phyloP scores from a whole-genome alignment of 2,113 vertebrate genomes.

The Heterotis niloticus region DNA sequence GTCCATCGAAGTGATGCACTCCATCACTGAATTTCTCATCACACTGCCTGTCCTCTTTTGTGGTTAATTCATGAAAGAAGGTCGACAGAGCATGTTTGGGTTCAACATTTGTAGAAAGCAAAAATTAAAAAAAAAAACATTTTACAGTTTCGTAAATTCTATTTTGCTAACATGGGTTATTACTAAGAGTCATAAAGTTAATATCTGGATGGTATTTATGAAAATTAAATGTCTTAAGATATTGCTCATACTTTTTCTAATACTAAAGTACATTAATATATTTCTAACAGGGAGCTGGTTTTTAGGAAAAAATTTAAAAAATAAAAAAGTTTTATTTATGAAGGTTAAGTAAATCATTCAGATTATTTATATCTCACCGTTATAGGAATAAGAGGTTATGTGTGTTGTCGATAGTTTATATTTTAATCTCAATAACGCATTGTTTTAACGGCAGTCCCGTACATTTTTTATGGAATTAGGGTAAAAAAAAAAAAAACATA shows the following conservation, averaged over 20 bases:
- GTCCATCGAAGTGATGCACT: constrained; percentile 59
- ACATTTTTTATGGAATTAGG: constrained; percentile 58
- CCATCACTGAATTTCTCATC: constrained; percentile 52
- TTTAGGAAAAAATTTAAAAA: constrained; percentile 66
- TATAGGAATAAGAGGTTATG: constrained; percentile 36
- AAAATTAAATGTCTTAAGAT: constrained; percentile 74
- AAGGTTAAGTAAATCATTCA: constrained; percentile 55
- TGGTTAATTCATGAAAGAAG: constrained; percentile 52
- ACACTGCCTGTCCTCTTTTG: constrained; percentile 53
- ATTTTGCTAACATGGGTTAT: constrained; percentile 81
- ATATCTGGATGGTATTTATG: constrained; percentile 81
- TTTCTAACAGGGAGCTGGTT: constrained; percentile 74
- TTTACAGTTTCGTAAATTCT: constrained; percentile 72
- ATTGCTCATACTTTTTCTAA: constrained; percentile 72
- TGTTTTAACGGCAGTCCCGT: constrained; percentile 51
- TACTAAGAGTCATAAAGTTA: constrained; percentile 72
- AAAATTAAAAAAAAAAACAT: constrained; percentile 51
- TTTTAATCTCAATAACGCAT: constrained; percentile 62
- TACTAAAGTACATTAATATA: constrained; percentile 72
- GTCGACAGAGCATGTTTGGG: constrained; percentile 64
- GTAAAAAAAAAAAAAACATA: not conserved
- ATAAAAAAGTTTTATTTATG: constrained; percentile 76
- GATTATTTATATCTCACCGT: constrained; percentile 36
- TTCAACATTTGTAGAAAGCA: constrained; percentile 70
- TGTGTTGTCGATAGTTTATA: constrained; percentile 53